Evolutionary conservation across 2,888 invertebrate species (phyloP), one percentile per base, ranked within the genome.

Genomic region (Thymelicus acteon): DNA sequence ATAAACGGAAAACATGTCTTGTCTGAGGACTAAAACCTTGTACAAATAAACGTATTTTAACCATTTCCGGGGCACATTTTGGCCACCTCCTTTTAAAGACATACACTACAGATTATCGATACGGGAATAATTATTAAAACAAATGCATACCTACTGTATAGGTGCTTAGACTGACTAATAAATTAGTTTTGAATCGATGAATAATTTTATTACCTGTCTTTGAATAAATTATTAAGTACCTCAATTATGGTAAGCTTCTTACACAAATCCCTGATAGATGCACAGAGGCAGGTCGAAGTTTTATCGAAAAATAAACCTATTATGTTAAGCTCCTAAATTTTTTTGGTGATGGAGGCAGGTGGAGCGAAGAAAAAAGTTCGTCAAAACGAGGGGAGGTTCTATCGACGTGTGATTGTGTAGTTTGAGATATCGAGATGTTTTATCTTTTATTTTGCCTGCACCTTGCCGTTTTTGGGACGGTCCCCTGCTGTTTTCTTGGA

Each of bases 301-400:
- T 69, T 40, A 52, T 68, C 8, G 69, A 77, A 78, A 79, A 78
- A 79, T 80, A 79, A 76, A 78, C 70, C 75, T 75, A 71, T 72
- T 78, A 87, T 85, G 83, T 85, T 75, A 74, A 71, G 73, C 52
- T 70, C 44, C 37, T 74, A 71, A 44, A 62, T 76, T 79, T 81
- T 81, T 82, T 86, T 81, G 77, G 76, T 67, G 71, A 73, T 75
- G 65, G 71, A 73, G 80, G 86, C 91, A 90, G 91, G 89, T 91
- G 90, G 77, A 76, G 77, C 48, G 58, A 75, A 75, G 76, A 83
- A 86, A 87, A 87, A 85, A 82, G 75, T 72, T 63, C 72, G 71
- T 74, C 74, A 76, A 77, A 79, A 81, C 75, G 70, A 79, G 79
- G 80, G 81, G 83, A 80, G 78, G 79, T 82, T 82, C 62, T 77